Evolutionary conservation across 2,888 invertebrate genomes (phyloP).

Genomic region (Cataglyphis cursor): DNA sequence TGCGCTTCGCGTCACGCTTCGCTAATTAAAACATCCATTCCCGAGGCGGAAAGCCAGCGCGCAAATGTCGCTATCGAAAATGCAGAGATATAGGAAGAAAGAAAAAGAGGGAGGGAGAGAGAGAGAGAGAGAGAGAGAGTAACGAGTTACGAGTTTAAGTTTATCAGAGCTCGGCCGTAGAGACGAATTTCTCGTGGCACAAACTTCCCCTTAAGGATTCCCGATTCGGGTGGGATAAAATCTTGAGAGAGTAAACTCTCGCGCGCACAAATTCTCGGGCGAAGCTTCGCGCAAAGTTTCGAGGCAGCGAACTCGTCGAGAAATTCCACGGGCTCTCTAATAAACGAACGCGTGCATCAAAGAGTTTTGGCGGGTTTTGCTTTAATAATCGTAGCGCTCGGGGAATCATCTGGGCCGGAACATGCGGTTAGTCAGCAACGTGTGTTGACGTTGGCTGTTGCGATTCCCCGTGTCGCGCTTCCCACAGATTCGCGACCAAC

Average conservation of each 20-base stretch:
- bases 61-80: slow-evolving; percentile 13
- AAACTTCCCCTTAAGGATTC: slow-evolving; percentile 8
- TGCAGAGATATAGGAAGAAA: not conserved
- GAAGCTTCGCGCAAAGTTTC: slow-evolving; percentile 20
- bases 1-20: slow-evolving; percentile 33
- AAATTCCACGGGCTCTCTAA: slow-evolving; percentile 23
- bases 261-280: slow-evolving; percentile 10
- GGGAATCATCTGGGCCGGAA: not conserved
- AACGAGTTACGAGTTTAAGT: slow-evolving; percentile 4
- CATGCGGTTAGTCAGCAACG: not conserved
- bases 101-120: not conserved
- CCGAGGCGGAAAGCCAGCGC: not conserved
- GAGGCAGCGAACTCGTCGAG: not conserved
- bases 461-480: not conserved
- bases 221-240: slow-evolving; percentile 35
- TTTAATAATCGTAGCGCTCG: slow-evolving; percentile 33
- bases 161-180: slow-evolving; percentile 20
- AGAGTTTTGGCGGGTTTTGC: slow-evolving; percentile 4
- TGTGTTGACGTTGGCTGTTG: not conserved
- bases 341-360: slow-evolving; percentile 42
- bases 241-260: slow-evolving; percentile 19
- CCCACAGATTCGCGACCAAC: slow-evolving; percentile 20
- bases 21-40: slow-evolving; percentile 44
- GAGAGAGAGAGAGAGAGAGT: not conserved
- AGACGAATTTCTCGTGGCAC: slow-evolving; percentile 30